Evolutionary conservation across 1,140 invertebrate species (phyloP).

Genomic region (Limonius californicus): DNA sequence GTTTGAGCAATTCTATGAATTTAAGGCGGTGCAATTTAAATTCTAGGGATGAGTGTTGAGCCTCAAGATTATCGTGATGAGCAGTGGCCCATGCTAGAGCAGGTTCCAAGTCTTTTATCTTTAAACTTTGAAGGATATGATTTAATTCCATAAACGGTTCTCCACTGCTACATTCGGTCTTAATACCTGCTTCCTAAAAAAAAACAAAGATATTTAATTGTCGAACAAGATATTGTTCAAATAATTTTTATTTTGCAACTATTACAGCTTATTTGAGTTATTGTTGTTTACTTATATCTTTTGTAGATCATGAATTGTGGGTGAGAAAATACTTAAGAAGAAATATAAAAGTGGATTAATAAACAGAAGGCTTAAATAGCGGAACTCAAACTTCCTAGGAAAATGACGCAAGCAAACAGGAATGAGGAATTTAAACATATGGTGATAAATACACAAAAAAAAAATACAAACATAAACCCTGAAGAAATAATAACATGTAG

Average conservation of each 20-base stretch:
- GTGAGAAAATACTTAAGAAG: no score
- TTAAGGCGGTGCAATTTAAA: conserved; percentile 76
- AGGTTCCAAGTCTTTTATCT: conserved; percentile 71
- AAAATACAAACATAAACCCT: no score
- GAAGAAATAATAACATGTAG: no score
- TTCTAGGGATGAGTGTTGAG: conserved; percentile 73
- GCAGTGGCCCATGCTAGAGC: conserved; percentile 75
- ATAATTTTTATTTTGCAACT: neutral
- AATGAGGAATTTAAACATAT: no score
- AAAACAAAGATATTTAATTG: neutral
- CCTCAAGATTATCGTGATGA: conserved; percentile 59
- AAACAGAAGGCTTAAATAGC: no score
- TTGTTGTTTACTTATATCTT: no score
- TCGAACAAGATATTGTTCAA: neutral
- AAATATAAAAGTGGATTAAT: no score
- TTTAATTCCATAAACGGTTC: conserved; percentile 84
- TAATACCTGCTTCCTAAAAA: conserved; percentile 68
- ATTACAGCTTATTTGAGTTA: neutral
- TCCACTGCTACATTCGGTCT: conserved; percentile 65
- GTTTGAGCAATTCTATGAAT: conserved; percentile 55
- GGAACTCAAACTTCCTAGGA: no score
- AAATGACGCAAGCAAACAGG: no score
- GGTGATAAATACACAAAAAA: no score
- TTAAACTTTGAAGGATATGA: conserved; percentile 76
- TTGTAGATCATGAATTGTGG: no score